Evolutionary conservation across 2,888 invertebrate species (phyloP).

Genomic region (Lasioglossum morio): DNA sequence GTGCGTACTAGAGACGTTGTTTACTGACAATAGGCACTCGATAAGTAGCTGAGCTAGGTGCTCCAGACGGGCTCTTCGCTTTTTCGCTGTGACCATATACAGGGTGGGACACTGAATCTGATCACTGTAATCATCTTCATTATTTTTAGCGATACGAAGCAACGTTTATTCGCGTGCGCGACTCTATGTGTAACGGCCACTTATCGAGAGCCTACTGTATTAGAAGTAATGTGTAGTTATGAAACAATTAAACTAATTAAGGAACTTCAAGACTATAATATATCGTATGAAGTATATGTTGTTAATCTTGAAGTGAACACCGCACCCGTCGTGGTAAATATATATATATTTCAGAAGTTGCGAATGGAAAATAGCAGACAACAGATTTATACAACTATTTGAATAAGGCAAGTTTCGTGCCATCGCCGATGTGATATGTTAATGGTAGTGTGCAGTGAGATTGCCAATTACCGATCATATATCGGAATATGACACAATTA

Average conservation of each 20-base stretch:
- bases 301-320: not conserved
- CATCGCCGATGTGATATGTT: constrained; percentile 60
- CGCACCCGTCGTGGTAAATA: not conserved
- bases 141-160: not conserved
- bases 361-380: not conserved
- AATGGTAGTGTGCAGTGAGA: constrained; percentile 61
- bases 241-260: not conserved
- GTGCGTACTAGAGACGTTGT: not conserved
- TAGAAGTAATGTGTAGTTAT: not conserved
- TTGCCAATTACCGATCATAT: constrained; percentile 32
- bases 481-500: constrained; percentile 18
- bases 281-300: constrained; percentile 1
- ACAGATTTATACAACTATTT: constrained; percentile 62
- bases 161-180: not conserved
- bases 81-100: not conserved
- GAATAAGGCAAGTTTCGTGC: constrained; percentile 42
- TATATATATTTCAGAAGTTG: not conserved
- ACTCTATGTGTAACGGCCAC: not conserved
- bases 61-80: not conserved
- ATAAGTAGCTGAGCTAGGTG: not conserved
- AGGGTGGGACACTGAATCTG: not conserved
- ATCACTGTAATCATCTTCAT: constrained; percentile 10
- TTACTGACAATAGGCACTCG: not conserved
- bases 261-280: not conserved
- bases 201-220: not conserved